phyloP scores from a whole-genome alignment of 2,888 invertebrate species.

The Volucella inflata region DNA sequence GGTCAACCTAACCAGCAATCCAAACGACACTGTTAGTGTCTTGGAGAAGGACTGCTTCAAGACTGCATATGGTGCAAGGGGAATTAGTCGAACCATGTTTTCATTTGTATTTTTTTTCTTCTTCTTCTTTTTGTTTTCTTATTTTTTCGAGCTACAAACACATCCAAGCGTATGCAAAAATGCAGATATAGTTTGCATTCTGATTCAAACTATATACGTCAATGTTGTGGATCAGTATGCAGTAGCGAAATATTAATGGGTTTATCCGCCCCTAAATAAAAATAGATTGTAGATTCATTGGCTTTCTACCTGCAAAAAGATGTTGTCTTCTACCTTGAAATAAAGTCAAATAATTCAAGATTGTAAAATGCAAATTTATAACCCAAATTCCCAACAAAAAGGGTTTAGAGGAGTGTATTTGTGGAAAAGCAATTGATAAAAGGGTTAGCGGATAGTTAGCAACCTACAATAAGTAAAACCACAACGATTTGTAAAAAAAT shows the following conservation, averaged over 20 bases:
- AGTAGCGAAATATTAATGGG: slow-evolving; percentile 73
- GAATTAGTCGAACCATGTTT: slow-evolving; percentile 19
- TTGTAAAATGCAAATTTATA: slow-evolving; percentile 52
- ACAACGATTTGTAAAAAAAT: slow-evolving; percentile 58
- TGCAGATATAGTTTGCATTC: slow-evolving; percentile 53
- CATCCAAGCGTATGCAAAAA: not conserved
- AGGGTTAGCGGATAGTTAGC: slow-evolving; percentile 63
- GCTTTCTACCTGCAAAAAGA: slow-evolving; percentile 38
- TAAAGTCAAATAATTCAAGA: slow-evolving; percentile 53
- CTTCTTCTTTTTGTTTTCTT: not conserved
- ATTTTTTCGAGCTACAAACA: too few relatives aligned
- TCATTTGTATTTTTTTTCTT: not conserved
- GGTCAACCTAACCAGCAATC: slow-evolving; percentile 42
- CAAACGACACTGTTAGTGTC: not conserved
- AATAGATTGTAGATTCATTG: slow-evolving; percentile 17
- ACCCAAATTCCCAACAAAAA: slow-evolving; percentile 66
- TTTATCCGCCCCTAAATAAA: slow-evolving; percentile 70
- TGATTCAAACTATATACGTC: slow-evolving; percentile 26
- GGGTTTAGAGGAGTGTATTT: slow-evolving; percentile 66
- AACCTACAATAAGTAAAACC: slow-evolving; percentile 59
- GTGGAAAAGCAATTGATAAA: slow-evolving; percentile 67
- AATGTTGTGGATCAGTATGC: slow-evolving; percentile 52
- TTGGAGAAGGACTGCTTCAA: slow-evolving; percentile 2
- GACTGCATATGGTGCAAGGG: slow-evolving; percentile 47
- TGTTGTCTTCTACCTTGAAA: not conserved